Percentiles rank a stretch among this genome's conserved stretches.
These are phyloP conservation scores for Chrysaora quinquecirrha DNA, from an alignment of 30 jellyfish, hydroid and myxozoan genomes.

Conservation along the genomic window DNA sequence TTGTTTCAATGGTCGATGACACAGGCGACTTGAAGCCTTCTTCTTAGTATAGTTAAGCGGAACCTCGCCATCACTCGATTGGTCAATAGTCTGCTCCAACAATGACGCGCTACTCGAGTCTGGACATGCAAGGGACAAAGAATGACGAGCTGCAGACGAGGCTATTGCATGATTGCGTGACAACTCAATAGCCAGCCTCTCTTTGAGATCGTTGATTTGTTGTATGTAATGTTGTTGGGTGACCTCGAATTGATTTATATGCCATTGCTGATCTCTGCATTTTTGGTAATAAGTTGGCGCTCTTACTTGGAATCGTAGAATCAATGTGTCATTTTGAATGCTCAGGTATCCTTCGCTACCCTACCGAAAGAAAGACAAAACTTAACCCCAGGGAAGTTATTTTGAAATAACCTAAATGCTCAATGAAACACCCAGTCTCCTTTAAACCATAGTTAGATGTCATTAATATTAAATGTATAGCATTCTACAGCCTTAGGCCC, in stretches of 20 bases:
- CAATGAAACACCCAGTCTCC: too few species aligned
- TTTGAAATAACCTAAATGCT: too few species aligned
- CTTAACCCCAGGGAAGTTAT: too few species aligned
- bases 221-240: conserved; percentile 66
- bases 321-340: conserved; percentile 66
- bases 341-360: conserved; percentile 90
- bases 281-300: conserved; percentile 89
- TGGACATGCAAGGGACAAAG: conserved; percentile 30
- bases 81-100: conserved; percentile 73
- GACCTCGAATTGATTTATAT: conserved; percentile 73
- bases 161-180: conserved; percentile 79
- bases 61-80: conserved; percentile 57
- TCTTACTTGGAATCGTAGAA: conserved; percentile 85
- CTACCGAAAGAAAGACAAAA: conserved; percentile 2
- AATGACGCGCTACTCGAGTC: conserved; percentile 58
- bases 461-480: too few species aligned
- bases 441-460: too few species aligned
- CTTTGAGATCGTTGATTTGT: conserved; percentile 83
- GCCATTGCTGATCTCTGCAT: conserved; percentile 97
- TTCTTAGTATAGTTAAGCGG: conserved; percentile 34
- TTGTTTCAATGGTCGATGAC: conserved; percentile 35
- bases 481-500: too few species aligned
- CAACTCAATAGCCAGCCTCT: conserved; percentile 85
- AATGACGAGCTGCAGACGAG: conserved; percentile 70
- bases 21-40: conserved; percentile 39